phyloP scores from a whole-genome alignment of 1,140 invertebrate genomes.

The Tribolium madens region DNA sequence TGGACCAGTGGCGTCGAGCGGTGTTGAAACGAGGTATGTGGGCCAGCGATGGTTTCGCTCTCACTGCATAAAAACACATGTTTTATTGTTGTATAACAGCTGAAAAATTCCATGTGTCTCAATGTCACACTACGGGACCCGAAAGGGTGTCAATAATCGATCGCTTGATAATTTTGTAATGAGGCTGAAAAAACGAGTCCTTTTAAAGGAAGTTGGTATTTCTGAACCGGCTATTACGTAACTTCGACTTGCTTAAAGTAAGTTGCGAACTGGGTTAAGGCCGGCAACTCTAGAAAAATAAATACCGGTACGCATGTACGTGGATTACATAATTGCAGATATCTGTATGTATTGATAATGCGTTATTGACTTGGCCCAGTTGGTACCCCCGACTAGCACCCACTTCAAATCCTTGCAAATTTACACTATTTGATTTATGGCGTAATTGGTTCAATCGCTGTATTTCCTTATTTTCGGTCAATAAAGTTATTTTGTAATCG shows the following conservation, averaged over 20 bases:
- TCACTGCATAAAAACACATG: conserved; percentile 34
- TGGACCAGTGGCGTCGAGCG: conserved; percentile 24
- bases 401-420: too few relatives aligned
- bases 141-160: neutral
- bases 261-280: conserved; percentile 53
- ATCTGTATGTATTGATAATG: conserved; percentile 37
- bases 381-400: neutral
- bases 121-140: conserved; percentile 7
- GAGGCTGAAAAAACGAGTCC: conserved; percentile 53
- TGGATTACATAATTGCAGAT: conserved; percentile 46
- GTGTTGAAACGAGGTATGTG: conserved; percentile 42
- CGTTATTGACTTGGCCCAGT: conserved; percentile 46
- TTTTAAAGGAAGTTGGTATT: conserved; percentile 62
- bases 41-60: conserved; percentile 39
- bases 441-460: neutral
- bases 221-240: conserved; percentile 57
- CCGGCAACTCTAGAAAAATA: conserved; percentile 53
- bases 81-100: conserved; percentile 17
- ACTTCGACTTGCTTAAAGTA: conserved; percentile 53
- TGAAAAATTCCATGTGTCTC: conserved; percentile 12
- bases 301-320: conserved; percentile 48
- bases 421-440: neutral
- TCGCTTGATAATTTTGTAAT: conserved; percentile 23
- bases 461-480: conserved; percentile 10
- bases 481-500: conserved; percentile 35